A percentile compares a stretch with the other conserved stretches of the same genome.
Evolutionary conservation across 2,113 vertebrate genomes (phyloP).

Genomic region (Dryoscopus gambensis): DNA sequence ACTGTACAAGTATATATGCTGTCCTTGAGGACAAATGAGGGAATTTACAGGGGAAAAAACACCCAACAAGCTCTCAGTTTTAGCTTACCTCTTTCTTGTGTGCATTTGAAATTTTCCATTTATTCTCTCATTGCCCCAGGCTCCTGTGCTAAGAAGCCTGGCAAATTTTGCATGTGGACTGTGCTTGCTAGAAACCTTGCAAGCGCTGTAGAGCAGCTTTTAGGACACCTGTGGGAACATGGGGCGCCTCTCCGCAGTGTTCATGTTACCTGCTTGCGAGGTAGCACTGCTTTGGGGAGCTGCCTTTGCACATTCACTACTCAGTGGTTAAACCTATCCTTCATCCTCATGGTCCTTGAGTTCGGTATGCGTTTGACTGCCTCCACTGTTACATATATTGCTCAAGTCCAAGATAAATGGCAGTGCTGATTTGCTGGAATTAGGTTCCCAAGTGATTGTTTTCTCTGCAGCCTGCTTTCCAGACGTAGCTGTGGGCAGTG

Average conservation of each 20-base stretch:
- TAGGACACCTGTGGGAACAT: rapidly evolving
- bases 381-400: background rate
- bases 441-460: background rate
- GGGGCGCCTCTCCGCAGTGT: rapidly evolving
- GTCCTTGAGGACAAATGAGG: background rate
- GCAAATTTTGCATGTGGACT: background rate
- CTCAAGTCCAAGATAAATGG: background rate
- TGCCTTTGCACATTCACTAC: background rate
- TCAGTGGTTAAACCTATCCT: background rate
- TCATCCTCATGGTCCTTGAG: background rate
- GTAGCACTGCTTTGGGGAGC: background rate
- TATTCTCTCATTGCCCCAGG: background rate
- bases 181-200: background rate
- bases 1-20: background rate
- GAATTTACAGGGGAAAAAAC: background rate
- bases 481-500: background rate
- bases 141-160: background rate
- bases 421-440: background rate
- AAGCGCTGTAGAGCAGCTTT: background rate
- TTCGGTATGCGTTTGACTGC: background rate
- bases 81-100: background rate
- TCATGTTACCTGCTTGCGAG: rapidly evolving
- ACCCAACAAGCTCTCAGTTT: background rate
- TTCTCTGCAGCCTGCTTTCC: background rate
- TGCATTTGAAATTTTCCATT: background rate